These are phyloP conservation scores for Spisula subtruncata DNA, from an alignment of 2,888 invertebrate species.

Conservation along the genomic window DNA sequence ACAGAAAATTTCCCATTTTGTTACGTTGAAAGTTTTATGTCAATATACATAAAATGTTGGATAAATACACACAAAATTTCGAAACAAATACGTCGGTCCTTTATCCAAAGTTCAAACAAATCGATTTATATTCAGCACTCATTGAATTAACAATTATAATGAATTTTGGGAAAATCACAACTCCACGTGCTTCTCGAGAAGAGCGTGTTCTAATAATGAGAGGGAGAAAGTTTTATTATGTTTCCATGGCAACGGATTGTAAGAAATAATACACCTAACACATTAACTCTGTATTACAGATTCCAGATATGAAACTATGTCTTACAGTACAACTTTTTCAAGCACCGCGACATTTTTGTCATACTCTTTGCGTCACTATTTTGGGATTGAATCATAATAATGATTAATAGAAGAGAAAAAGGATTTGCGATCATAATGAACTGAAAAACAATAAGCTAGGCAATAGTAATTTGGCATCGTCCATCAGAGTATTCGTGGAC, in stretches of 20 bases:
- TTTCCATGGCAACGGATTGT: constrained; percentile 56
- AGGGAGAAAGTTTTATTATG: constrained; percentile 53
- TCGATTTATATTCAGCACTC: not conserved
- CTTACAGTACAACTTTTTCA: not conserved
- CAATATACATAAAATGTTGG: constrained; percentile 34
- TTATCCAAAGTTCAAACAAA: constrained; percentile 46
- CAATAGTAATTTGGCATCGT: too few relatives aligned
- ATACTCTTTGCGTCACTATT: not conserved
- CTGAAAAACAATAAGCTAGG: too few relatives aligned
- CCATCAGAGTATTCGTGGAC: too few relatives aligned
- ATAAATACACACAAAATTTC: constrained; percentile 1
- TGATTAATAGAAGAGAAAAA: not conserved
- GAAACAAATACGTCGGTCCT: not conserved
- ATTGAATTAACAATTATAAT: constrained; percentile 20
- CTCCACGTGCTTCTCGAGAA: constrained; percentile 12
- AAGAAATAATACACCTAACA: constrained; percentile 37
- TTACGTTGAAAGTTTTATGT: constrained; percentile 20
- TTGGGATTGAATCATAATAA: not conserved
- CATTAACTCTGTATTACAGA: constrained; percentile 44
- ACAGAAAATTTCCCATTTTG: constrained; percentile 68
- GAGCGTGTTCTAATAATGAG: constrained; percentile 33
- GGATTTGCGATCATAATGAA: not conserved
- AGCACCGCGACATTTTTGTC: not conserved
- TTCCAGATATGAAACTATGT: constrained; percentile 43
- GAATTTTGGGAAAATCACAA: constrained; percentile 4